Percentiles rank a stretch among this genome's conserved stretches.
Evolutionary conservation across 2,888 invertebrate genomes (phyloP).

Genomic region (Parapristionchus giblindavisi): DNA sequence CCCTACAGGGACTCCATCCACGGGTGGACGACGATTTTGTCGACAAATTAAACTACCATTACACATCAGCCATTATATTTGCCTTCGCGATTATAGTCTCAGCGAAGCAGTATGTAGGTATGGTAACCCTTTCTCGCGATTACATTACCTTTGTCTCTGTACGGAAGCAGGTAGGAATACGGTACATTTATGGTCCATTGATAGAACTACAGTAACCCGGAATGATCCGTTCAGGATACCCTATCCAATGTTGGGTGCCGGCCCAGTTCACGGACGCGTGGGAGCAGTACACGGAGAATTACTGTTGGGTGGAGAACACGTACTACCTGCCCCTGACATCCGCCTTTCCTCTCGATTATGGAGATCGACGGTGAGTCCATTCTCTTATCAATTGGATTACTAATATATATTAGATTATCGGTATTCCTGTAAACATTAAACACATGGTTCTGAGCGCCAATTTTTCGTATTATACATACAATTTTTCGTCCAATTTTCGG

Average conservation of each 20-base stretch:
- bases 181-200: neutral
- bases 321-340: slow-evolving; percentile 73
- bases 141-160: too few relatives aligned
- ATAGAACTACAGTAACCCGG: neutral
- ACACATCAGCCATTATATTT: slow-evolving; percentile 70
- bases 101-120: slow-evolving; percentile 70
- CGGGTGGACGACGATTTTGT: slow-evolving; percentile 70
- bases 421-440: too few relatives aligned
- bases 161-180: neutral
- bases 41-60: slow-evolving; percentile 69
- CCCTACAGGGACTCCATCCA: slow-evolving; percentile 66
- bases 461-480: too few relatives aligned
- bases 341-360: slow-evolving; percentile 69
- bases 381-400: neutral
- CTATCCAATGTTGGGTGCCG: slow-evolving; percentile 72
- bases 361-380: slow-evolving; percentile 67
- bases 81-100: slow-evolving; percentile 71
- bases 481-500: too few relatives aligned
- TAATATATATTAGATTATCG: too few relatives aligned
- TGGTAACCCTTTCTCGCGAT: too few relatives aligned
- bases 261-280: slow-evolving; percentile 73
- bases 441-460: too few relatives aligned
- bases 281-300: slow-evolving; percentile 74
- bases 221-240: slow-evolving; percentile 62
- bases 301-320: slow-evolving; percentile 74